Conservation (phyloP, 2,888 invertebrate species). For the Drosophila tripunctata region DNA sequence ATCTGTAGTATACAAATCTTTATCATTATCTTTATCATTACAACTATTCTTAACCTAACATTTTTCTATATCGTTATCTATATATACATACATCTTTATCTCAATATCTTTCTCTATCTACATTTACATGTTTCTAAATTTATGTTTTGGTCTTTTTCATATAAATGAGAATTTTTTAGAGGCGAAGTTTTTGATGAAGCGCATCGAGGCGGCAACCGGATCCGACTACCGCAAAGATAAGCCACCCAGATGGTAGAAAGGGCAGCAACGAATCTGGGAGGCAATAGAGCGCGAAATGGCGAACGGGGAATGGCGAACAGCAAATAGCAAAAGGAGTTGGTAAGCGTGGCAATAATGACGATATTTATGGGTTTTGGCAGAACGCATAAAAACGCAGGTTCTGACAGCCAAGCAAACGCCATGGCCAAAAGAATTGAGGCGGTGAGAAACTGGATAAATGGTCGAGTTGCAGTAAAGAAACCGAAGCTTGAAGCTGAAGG, state of each 20-base stretch:
- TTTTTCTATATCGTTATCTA: slow-evolving; percentile 1
- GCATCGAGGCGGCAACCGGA: slow-evolving; percentile 38
- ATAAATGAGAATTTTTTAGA: no score
- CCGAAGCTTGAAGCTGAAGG: slow-evolving; percentile 49
- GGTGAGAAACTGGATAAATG: slow-evolving; percentile 38
- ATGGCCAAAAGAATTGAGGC: slow-evolving; percentile 12
- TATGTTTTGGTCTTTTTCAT: no score
- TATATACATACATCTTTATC: slow-evolving; percentile 2
- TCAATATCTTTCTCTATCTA: neutral
- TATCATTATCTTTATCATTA: no score
- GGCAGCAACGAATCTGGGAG: slow-evolving; percentile 17
- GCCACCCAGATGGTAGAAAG: slow-evolving; percentile 20
- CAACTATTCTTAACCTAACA: no score
- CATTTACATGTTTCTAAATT: no score
- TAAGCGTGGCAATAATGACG: slow-evolving; percentile 64
- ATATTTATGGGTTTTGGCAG: slow-evolving; percentile 72
- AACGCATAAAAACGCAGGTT: slow-evolving; percentile 68
- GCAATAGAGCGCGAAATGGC: slow-evolving; percentile 52
- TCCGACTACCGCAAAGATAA: slow-evolving; percentile 30
- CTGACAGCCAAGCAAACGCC: slow-evolving; percentile 47
- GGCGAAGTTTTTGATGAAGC: slow-evolving; percentile 47
- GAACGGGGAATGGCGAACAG: slow-evolving; percentile 16
- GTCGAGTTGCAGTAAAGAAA: slow-evolving; percentile 49
- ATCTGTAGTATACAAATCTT: no score
- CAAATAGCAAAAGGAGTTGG: slow-evolving; percentile 27